Evolutionary conservation across 2,797 vertebrate genomes (phyloP).

Genomic region (Rachycentron canadum): DNA sequence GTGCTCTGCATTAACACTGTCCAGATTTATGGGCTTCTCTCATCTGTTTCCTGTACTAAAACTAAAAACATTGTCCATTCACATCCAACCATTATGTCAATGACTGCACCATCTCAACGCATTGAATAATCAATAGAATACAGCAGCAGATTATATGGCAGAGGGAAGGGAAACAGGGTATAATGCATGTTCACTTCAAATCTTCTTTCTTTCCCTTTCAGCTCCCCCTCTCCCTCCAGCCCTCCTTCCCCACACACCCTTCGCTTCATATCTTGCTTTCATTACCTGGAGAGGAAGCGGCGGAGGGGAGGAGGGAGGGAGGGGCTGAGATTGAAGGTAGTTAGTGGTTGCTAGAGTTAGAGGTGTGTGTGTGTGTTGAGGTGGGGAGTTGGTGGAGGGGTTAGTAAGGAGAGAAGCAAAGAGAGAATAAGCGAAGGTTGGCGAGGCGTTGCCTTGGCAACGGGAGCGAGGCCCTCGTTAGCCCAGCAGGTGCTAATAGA

Average conservation of each 20-base stretch:
- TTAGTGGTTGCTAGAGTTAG: slow-evolving; percentile 72
- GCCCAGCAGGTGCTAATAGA: slow-evolving; percentile 89
- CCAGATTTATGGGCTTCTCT: slow-evolving; percentile 42
- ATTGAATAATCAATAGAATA: slow-evolving; percentile 60
- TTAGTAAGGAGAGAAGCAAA: slow-evolving; percentile 31
- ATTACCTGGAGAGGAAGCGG: slow-evolving; percentile 78
- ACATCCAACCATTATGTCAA: slow-evolving; percentile 59
- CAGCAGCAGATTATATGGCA: slow-evolving; percentile 60
- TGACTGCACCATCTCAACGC: slow-evolving; percentile 55
- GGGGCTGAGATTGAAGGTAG: slow-evolving; percentile 73
- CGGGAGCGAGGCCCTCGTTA: slow-evolving; percentile 83
- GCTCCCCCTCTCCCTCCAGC: neutral
- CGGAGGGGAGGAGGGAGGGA: slow-evolving; percentile 25
- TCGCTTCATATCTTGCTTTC: slow-evolving; percentile 76
- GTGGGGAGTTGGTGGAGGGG: neutral
- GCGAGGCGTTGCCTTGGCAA: slow-evolving; percentile 83
- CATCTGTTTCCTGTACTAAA: slow-evolving; percentile 47
- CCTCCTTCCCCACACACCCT: slow-evolving; percentile 10
- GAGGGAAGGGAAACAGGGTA: slow-evolving; percentile 62
- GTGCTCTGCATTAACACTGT: slow-evolving; percentile 39
- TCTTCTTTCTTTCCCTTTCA: slow-evolving; percentile 67
- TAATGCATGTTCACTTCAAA: slow-evolving; percentile 75
- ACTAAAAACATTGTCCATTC: slow-evolving; percentile 55
- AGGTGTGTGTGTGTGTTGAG: slow-evolving; percentile 50
- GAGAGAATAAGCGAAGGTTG: slow-evolving; percentile 74